These are phyloP conservation scores for Lepidocolaptes lacrymiger DNA, from an alignment of 2,797 vertebrate genomes.

Conservation along the genomic window DNA sequence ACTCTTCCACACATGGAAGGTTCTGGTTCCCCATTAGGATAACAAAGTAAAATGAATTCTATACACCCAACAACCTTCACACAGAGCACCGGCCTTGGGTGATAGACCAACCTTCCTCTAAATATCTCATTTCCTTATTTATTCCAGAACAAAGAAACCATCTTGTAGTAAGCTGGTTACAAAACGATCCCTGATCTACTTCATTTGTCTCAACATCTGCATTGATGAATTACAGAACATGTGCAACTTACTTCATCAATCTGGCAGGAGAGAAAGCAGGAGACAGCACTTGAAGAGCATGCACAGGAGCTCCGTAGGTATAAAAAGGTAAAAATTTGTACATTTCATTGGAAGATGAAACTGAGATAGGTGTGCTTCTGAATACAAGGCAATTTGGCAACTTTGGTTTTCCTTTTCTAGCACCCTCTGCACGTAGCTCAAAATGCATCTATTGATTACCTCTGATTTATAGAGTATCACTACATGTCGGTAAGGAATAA, in stretches of 20 bases:
- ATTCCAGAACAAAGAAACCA: not conserved
- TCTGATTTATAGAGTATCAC: not conserved
- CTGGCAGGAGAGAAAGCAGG: not conserved
- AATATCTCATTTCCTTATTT: not conserved
- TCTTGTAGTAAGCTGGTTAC: not conserved
- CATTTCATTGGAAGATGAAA: not conserved
- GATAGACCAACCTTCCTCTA: not conserved
- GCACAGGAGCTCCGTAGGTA: not conserved
- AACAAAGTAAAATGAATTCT: not conserved
- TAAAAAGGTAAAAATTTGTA: not conserved
- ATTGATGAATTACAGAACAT: not conserved
- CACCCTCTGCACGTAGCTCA: not conserved
- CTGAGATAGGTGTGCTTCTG: not conserved
- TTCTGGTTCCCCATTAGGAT: not conserved
- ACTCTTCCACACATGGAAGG: not conserved
- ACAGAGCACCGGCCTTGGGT: fast-evolving
- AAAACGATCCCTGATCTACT: not conserved
- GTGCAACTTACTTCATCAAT: not conserved
- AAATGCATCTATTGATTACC: not conserved
- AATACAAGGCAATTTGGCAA: not conserved
- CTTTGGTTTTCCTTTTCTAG: not conserved
- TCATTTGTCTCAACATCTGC: not conserved
- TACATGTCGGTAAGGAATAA: not conserved
- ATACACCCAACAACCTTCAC: not conserved
- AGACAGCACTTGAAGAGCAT: not conserved